phyloP scores from a whole-genome alignment of 2,888 invertebrate genomes.

The Megastigmus dorsalis region DNA sequence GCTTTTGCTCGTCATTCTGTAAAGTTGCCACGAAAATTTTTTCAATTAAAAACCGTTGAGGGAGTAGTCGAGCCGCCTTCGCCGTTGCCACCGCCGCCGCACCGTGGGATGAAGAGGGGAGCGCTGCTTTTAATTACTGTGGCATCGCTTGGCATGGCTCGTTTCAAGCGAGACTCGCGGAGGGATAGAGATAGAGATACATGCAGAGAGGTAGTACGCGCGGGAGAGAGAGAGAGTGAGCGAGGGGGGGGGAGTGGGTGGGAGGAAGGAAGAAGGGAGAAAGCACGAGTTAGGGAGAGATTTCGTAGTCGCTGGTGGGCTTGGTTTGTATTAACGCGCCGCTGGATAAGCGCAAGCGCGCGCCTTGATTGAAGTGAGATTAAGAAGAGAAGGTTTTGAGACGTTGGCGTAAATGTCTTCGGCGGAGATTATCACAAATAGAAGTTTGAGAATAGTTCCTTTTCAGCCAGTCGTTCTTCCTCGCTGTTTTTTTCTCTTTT shows the following conservation, averaged over 20 bases:
- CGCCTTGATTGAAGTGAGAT: constrained; percentile 49
- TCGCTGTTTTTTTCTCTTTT: constrained; percentile 1
- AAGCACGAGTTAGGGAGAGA: constrained; percentile 11
- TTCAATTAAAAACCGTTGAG: constrained; percentile 67
- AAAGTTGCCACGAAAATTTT: constrained; percentile 69
- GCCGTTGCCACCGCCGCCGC: too few species aligned
- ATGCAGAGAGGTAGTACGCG: constrained; percentile 11
- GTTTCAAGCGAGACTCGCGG: constrained; percentile 59
- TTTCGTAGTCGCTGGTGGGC: constrained; percentile 43
- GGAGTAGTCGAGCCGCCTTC: constrained; percentile 19
- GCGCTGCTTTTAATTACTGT: constrained; percentile 70
- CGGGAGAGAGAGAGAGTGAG: constrained; percentile 14
- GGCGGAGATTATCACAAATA: constrained; percentile 47
- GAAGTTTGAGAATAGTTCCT: constrained; percentile 44
- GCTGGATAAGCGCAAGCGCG: constrained; percentile 43
- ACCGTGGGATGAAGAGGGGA: constrained; percentile 56
- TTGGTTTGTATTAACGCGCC: constrained; percentile 49
- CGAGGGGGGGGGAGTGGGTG: constrained; percentile 3
- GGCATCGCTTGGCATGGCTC: constrained; percentile 69
- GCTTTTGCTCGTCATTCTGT: constrained; percentile 38
- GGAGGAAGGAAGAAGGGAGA: too few species aligned
- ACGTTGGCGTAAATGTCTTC: constrained; percentile 36
- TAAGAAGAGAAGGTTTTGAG: constrained; percentile 44
- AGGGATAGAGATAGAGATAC: constrained; percentile 15
- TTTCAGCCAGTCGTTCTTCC: constrained; percentile 9